Evolutionary conservation across 2,797 vertebrate species (phyloP).

Genomic region (Tokudaia muenninki): DNA sequence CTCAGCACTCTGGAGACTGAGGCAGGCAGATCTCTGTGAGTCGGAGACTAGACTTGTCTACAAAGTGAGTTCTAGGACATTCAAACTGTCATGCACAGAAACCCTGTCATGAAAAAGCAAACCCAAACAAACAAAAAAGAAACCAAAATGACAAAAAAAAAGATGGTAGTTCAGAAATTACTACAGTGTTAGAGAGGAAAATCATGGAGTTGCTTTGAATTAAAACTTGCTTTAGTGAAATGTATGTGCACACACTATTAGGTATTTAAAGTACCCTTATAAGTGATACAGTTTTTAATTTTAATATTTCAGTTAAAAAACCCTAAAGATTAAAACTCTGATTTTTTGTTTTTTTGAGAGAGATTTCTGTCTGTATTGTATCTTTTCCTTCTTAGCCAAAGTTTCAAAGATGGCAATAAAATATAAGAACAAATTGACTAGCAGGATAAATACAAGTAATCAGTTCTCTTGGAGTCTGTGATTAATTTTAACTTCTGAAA

Average conservation of each 20-base stretch:
- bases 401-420: constrained; percentile 41
- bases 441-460: neutral
- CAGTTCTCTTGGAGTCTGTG: neutral
- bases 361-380: neutral
- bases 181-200: neutral
- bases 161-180: neutral
- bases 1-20: neutral
- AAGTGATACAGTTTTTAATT: neutral
- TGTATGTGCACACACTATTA: neutral
- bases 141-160: neutral
- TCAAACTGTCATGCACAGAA: neutral
- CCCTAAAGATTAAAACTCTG: neutral
- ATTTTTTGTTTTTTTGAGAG: neutral
- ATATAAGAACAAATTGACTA: neutral
- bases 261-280: neutral
- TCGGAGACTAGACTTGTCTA: neutral
- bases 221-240: neutral
- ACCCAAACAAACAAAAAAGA: neutral
- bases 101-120: neutral
- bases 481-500: constrained; percentile 51
- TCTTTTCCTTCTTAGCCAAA: neutral
- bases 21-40: neutral
- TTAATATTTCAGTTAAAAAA: neutral
- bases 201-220: constrained; percentile 36
- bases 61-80: neutral